Base-by-base conservation (phyloP, 2,888 invertebrate genomes). In the Bibio marci region DNA sequence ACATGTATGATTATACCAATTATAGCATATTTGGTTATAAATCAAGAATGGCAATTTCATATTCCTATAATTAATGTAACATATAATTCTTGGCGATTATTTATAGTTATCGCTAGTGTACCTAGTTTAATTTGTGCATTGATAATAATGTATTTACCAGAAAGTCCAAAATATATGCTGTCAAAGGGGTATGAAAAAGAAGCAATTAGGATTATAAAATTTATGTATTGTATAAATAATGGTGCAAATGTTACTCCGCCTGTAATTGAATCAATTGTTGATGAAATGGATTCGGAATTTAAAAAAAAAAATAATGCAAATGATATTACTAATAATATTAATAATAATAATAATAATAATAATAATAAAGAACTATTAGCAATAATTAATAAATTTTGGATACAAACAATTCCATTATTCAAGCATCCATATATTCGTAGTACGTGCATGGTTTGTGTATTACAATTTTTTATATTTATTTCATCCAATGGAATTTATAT, bases 31-130 rank as follows among this genome's bases (percentile, higher is more conserved):
- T 18, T 55, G 18, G 50, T 58, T 5, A 52, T 59, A 17, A 56
- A 57, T 42, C 50, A 54, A 17, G 49, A 53, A 32, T 59, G 56
- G 54, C 45, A 45, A 13, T 47, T 54, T 31, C 43, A 45, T 13
- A 49, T 57, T 22, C 50, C 50, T 3, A 41, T 49, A 1, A 30
- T 57, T 22, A 50, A 47, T 10, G 45, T 56, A 4, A 48, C 48
- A 3, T 58, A 52, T 41, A 55, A 52, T 35, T 53, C 58, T 11
- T 59, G 59, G 59, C 47, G 59, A 27, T 42, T 57, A 2, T 58
- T 56, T 40, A 49, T 58, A 43, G 45, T 57, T 5, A 49, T 56
- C 8, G 54, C 54, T 41, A 55, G 56, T 7, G 44, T 57, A 37
- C 57, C 58, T 2, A 53, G 56, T 2, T 45, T 58, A 7, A 35